These are phyloP conservation scores for Aplocera efformata DNA, from an alignment of 2,888 invertebrate species.

Conservation along the genomic window DNA sequence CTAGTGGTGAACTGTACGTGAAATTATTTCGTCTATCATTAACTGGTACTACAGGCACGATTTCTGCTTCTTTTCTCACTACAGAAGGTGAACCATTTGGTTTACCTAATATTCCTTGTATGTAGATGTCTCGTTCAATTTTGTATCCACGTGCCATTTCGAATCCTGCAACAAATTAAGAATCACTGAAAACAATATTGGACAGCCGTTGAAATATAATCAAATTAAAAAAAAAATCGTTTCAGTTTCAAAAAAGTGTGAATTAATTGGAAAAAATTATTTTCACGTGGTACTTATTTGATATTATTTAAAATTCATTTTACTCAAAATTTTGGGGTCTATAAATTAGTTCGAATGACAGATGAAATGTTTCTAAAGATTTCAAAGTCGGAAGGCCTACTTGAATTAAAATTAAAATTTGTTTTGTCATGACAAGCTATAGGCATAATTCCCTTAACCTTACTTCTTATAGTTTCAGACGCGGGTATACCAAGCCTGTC, in stretches of 20 bases:
- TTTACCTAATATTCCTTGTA: slow-evolving; percentile 57
- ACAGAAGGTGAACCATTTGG: slow-evolving; percentile 38
- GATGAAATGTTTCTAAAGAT: too few relatives aligned
- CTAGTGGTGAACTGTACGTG: slow-evolving; percentile 32
- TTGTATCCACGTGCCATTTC: slow-evolving; percentile 83
- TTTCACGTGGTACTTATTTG: too few relatives aligned
- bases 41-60: slow-evolving; percentile 43
- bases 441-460: too few relatives aligned
- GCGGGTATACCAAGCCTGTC: slow-evolving; percentile 80
- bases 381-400: too few relatives aligned
- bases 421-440: too few relatives aligned
- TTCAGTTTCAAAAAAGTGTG: too few relatives aligned
- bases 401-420: too few relatives aligned
- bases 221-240: slow-evolving; percentile 27
- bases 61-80: slow-evolving; percentile 34
- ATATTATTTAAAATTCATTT: too few relatives aligned
- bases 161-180: slow-evolving; percentile 74
- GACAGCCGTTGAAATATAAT: too few relatives aligned
- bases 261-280: too few relatives aligned
- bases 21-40: slow-evolving; percentile 17
- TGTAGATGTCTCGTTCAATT: slow-evolving; percentile 83
- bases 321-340: too few relatives aligned
- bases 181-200: not conserved
- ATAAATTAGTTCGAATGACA: too few relatives aligned
- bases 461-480: slow-evolving; percentile 81